Evolutionary conservation across 2,888 invertebrate genomes (phyloP).

Genomic region (Zygogramma bicolorata): DNA sequence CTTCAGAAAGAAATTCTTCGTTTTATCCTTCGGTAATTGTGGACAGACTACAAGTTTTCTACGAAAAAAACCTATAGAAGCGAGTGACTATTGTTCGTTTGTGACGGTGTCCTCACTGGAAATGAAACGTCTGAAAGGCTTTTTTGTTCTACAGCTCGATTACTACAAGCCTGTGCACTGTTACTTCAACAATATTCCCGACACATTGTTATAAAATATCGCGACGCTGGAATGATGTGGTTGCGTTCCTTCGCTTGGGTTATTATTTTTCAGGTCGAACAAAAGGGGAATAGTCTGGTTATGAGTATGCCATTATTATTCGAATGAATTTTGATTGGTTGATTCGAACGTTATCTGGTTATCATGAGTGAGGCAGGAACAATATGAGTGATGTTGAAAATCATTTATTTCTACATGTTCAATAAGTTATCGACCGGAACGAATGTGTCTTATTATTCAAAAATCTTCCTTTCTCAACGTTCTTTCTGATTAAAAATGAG

Average conservation of each 20-base stretch:
- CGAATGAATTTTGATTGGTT: neutral
- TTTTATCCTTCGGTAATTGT: neutral
- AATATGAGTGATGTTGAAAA: no score
- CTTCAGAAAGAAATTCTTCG: neutral
- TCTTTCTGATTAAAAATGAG: no score
- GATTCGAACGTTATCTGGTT: no score
- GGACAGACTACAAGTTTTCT: neutral
- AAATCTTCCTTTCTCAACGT: no score
- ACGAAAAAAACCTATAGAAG: neutral
- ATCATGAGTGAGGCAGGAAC: no score
- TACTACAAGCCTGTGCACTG: neutral
- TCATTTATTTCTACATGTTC: no score
- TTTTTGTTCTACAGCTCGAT: neutral
- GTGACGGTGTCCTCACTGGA: neutral
- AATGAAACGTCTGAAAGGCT: neutral
- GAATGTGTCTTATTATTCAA: no score
- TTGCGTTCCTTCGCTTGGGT: neutral
- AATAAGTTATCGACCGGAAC: no score
- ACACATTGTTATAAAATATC: neutral
- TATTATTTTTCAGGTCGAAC: neutral
- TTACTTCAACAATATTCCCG: neutral
- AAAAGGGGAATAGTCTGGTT: neutral
- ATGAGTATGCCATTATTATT: neutral
- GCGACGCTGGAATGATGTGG: neutral
- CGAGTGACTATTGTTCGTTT: neutral